phyloP scores from a whole-genome alignment of 2,888 invertebrate species.

The Celastrina argiolus region DNA sequence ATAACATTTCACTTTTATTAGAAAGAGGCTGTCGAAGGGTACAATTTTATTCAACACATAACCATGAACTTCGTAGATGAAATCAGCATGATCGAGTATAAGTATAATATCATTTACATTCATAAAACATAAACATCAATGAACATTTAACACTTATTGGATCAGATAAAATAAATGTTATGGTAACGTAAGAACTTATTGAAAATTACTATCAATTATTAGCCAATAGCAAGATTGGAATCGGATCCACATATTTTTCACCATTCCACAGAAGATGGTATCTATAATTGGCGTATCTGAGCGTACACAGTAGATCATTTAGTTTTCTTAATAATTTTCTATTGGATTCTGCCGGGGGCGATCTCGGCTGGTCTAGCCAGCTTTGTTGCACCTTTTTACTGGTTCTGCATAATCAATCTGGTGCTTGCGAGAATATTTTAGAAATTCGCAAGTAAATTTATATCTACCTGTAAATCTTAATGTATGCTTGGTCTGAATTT shows the following conservation, averaged over 20 bases:
- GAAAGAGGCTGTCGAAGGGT: too few relatives aligned
- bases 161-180: constrained; percentile 18
- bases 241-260: constrained; percentile 68
- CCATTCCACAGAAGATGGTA: constrained; percentile 55
- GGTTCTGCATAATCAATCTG: constrained; percentile 67
- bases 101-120: background rate
- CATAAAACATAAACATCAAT: constrained; percentile 3
- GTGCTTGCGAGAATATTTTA: constrained; percentile 20
- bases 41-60: background rate
- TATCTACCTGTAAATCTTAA: constrained; percentile 10
- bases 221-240: constrained; percentile 49
- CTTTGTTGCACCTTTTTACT: constrained; percentile 66
- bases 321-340: constrained; percentile 78
- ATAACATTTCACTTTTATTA: too few relatives aligned
- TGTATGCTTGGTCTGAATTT: background rate
- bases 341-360: constrained; percentile 62
- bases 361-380: constrained; percentile 49
- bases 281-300: constrained; percentile 76
- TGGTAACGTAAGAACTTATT: constrained; percentile 36
- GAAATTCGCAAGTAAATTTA: constrained; percentile 10
- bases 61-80: background rate
- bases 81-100: background rate
- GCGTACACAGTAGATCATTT: constrained; percentile 71
- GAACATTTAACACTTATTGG: constrained; percentile 11
- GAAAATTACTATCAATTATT: constrained; percentile 62